Percentiles rank a stretch among this genome's conserved stretches.
phyloP scores from a whole-genome alignment of 2,797 vertebrate genomes.

The Acridotheres tristis region DNA sequence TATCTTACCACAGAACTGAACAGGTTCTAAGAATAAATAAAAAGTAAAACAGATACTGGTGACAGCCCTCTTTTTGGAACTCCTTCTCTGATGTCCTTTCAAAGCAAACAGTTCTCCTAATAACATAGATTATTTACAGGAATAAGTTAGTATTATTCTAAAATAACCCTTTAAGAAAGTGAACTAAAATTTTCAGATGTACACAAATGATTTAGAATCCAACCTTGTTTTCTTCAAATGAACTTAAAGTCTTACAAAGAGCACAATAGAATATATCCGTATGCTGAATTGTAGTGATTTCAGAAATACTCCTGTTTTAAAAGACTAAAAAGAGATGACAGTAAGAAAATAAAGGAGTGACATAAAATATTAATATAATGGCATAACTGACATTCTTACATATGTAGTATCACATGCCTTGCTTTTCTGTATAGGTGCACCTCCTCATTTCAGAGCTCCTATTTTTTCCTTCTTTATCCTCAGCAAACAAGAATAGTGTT shows the following conservation, averaged over 20 bases:
- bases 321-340: neutral
- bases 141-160: neutral
- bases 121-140: neutral
- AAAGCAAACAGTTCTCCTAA: neutral
- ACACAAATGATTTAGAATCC: neutral
- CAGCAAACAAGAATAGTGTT: neutral
- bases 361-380: neutral
- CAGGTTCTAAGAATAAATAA: neutral
- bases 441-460: neutral
- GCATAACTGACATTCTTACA: neutral
- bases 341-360: neutral
- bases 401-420: neutral
- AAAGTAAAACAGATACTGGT: neutral
- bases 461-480: neutral
- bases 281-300: neutral
- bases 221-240: neutral
- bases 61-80: neutral
- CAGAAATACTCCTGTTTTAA: neutral
- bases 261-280: neutral
- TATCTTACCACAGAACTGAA: neutral
- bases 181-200: neutral
- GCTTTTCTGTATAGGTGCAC: neutral
- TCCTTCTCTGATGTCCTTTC: neutral
- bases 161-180: neutral
- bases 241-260: neutral